Conservation (phyloP, 2,113 vertebrate genomes). For the Syngnathus scovelli region DNA sequence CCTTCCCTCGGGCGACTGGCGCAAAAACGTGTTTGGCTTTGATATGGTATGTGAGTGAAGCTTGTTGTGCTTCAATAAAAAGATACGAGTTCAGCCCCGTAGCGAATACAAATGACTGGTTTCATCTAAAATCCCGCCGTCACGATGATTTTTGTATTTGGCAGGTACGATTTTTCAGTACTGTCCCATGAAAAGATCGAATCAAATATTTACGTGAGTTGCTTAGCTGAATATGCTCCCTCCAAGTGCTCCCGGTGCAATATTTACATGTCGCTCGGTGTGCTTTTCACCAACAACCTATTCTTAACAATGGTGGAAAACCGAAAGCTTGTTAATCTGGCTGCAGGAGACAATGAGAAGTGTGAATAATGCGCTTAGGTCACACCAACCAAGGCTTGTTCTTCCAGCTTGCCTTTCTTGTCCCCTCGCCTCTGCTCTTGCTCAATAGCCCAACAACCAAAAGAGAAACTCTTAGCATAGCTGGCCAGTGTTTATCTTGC, state of each 20-base stretch:
- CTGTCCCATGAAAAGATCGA: too few species aligned
- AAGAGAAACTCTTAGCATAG: neutral
- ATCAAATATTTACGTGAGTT: too few species aligned
- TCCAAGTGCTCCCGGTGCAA: neutral
- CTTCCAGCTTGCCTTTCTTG: neutral
- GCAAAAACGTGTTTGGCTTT: too few species aligned
- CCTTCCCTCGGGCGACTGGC: too few species aligned
- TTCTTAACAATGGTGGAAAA: neutral
- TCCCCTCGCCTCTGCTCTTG: neutral
- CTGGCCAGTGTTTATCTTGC: neutral
- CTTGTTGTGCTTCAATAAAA: too few species aligned
- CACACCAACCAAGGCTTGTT: slow-evolving; percentile 9
- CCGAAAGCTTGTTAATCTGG: slow-evolving; percentile 12
- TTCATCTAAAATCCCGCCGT: too few species aligned
- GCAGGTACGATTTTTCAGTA: too few species aligned
- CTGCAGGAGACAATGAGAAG: slow-evolving; percentile 14
- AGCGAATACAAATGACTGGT: too few species aligned
- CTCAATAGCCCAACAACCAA: neutral
- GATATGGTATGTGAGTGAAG: too few species aligned
- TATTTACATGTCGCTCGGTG: neutral
- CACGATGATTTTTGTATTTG: too few species aligned
- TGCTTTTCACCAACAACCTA: neutral
- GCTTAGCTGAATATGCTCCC: neutral
- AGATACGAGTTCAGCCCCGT: too few species aligned
- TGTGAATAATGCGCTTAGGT: neutral